Base-by-base conservation (phyloP, 2,797 vertebrate genomes). In the Hippoglossus hippoglossus region DNA sequence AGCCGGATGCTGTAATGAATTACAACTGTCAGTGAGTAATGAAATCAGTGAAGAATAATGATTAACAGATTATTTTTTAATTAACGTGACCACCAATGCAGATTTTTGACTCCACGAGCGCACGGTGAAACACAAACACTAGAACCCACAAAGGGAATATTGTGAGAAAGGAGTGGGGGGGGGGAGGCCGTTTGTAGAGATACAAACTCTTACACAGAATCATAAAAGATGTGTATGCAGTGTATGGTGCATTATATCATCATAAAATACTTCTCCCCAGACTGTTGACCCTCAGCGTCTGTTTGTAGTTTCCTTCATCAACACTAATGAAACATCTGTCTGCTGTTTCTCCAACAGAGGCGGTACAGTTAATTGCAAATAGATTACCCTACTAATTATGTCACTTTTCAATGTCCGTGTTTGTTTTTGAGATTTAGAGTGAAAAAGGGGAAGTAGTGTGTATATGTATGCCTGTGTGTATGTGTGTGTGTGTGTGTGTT, bases 291-390 rank as follows among this genome's bases (percentile, higher is more conserved):
- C 87, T 86, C 68, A 77, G 84, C 75, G 41, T 84, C 84, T 91
- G 88, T 89, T 85, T 88, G 79, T 89, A 81, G 67, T 85, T 87
- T 85, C 75, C 73, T 80, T 80, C 80, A 89, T 90, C 79, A 79
- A 79, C 77, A 61, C 85, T 91, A 92, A 91, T 91, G 89, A 86
- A 91, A 92, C 90, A 93, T 90, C 90, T 90, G 91, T 79, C 82
- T 63, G 84, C 73, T 81, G 82, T 65, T 83, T 69, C 82, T 81
- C 73, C 70, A 79, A 57, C 86, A 76, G 75, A 86, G 81, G 74
- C 58, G 19, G 47, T 63, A 54, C 79, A 28, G 71, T 82, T 92
- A 90, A 93, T 91, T 90, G 82, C 81, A 76, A 81, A 87, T 84
- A 89, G 80, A 91, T 93, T 89, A 89, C 64, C 75, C 61, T 25